Conservation (phyloP, 2,888 invertebrate genomes). For the Alloplasta piceator region DNA sequence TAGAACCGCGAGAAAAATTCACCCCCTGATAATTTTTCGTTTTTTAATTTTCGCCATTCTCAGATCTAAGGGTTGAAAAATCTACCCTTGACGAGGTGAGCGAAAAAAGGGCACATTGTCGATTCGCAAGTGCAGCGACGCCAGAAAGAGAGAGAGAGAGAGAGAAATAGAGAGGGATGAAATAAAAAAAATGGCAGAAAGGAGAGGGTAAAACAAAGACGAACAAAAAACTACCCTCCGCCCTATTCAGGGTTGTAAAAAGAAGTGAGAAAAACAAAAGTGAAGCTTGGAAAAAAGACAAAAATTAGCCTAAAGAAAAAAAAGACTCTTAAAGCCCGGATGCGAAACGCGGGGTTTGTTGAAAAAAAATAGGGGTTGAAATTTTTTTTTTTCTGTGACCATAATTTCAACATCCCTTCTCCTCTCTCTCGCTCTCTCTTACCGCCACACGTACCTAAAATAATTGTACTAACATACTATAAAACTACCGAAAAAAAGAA, state of each 20-base stretch:
- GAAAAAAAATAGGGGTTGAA: background rate
- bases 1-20: constrained; percentile 27
- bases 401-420: background rate
- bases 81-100: no score
- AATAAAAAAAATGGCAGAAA: constrained; percentile 19
- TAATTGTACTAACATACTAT: constrained; percentile 51
- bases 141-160: background rate
- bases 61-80: no score
- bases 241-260: constrained; percentile 7
- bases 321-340: background rate
- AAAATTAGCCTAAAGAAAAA: constrained; percentile 14
- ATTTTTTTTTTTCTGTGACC: background rate
- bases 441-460: constrained; percentile 34
- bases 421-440: constrained; percentile 11
- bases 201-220: constrained; percentile 17
- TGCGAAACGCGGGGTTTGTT: no score
- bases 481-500: constrained; percentile 40
- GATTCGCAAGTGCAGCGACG: background rate
- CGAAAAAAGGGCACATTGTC: no score
- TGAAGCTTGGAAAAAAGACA: constrained; percentile 33
- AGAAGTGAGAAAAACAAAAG: constrained; percentile 3
- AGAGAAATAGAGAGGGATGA: background rate
- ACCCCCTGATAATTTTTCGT: constrained; percentile 2
- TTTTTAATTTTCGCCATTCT: background rate
- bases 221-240: constrained; percentile 21